Conservation (phyloP, 2,888 invertebrate genomes). For the Philopedon plagiatum region DNA sequence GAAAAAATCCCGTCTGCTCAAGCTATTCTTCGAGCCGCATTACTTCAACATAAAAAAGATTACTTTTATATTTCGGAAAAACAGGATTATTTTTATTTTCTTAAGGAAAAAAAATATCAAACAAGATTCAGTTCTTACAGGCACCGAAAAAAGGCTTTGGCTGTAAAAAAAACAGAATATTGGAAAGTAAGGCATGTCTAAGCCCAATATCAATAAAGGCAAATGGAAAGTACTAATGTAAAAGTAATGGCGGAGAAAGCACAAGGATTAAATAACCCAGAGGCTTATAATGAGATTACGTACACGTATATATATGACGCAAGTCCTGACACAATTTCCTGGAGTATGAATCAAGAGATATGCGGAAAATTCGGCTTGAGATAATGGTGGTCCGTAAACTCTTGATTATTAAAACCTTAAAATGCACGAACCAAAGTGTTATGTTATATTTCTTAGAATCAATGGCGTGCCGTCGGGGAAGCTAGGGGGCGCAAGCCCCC, state of each 20-base stretch:
- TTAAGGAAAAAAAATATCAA: neutral
- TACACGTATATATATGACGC: too few relatives aligned
- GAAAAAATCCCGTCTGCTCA: too few relatives aligned
- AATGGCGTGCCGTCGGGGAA: too few relatives aligned
- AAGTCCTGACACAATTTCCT: conserved; percentile 5
- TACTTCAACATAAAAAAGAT: neutral
- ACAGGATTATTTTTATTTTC: neutral
- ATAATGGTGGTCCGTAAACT: too few relatives aligned
- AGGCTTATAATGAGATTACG: conserved; percentile 5
- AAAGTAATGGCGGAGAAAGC: conserved; percentile 15
- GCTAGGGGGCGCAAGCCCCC: too few relatives aligned
- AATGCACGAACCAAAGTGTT: too few relatives aligned
- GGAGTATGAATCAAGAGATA: neutral
- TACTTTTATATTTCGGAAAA: too few relatives aligned
- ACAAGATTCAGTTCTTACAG: neutral
- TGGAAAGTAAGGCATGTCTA: conserved; percentile 2
- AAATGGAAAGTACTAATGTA: conserved; percentile 12
- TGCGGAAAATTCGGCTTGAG: neutral
- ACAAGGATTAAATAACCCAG: conserved; percentile 10
- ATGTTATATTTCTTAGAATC: too few relatives aligned
- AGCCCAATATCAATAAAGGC: conserved; percentile 16
- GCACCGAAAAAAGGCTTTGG: neutral
- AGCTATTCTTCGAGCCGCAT: neutral
- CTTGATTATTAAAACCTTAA: too few relatives aligned
- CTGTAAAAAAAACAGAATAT: neutral